A percentile compares a stretch with the other conserved stretches of the same genome.
Conservation (phyloP, 2,888 invertebrate species). For the Cryptus viduatorius region DNA sequence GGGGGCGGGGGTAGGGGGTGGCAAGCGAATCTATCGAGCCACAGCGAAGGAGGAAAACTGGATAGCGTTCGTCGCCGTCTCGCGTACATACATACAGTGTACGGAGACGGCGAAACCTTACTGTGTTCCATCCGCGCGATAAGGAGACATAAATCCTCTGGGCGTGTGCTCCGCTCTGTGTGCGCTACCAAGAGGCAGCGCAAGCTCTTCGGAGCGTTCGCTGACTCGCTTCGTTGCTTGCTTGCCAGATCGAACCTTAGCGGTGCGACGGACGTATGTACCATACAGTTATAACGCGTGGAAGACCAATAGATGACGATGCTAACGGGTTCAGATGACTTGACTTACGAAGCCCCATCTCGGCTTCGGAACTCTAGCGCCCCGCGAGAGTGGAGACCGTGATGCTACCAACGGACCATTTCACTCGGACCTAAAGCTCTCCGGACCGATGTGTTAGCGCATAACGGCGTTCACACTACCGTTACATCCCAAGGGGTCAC, state of each 20-base stretch:
- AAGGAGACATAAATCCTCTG: slow-evolving; percentile 67
- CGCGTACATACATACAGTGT: slow-evolving; percentile 7
- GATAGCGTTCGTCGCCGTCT: slow-evolving; percentile 35
- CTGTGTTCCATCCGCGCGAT: slow-evolving; percentile 68
- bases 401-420: slow-evolving; percentile 61
- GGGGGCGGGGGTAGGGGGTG: slow-evolving; percentile 5
- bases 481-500: background rate
- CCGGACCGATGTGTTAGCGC: slow-evolving; percentile 26
- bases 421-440: slow-evolving; percentile 61
- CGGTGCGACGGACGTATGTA: slow-evolving; percentile 36
- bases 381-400: background rate
- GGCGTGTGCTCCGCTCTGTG: slow-evolving; percentile 49
- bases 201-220: slow-evolving; percentile 53
- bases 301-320: slow-evolving; percentile 78
- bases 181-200: slow-evolving; percentile 14
- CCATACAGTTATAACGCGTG: slow-evolving; percentile 56
- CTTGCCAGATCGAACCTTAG: slow-evolving; percentile 27
- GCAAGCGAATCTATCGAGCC: slow-evolving; percentile 64
- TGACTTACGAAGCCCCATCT: slow-evolving; percentile 79
- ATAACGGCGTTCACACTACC: slow-evolving; percentile 19
- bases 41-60: slow-evolving; percentile 70
- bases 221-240: slow-evolving; percentile 43
- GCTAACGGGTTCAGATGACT: slow-evolving; percentile 81
- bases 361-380: background rate
- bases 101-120: slow-evolving; percentile 62